Evolutionary conservation across 2,797 vertebrate species (phyloP).

Genomic region (Acipenser oxyrinchus): DNA sequence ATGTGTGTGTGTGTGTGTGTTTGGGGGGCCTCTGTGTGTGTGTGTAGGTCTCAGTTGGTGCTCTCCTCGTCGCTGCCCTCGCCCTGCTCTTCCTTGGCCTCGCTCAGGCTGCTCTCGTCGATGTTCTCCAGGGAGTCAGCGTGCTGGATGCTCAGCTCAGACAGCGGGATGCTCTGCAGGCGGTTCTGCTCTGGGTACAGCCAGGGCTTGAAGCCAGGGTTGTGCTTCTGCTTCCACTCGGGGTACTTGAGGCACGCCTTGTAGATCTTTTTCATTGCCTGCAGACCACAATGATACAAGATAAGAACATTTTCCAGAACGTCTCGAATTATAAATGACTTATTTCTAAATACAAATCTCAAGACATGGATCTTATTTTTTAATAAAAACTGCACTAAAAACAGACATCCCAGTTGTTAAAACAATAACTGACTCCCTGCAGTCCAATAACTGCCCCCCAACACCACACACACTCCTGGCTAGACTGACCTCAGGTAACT

Average conservation of each 20-base stretch:
- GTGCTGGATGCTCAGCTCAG: constrained; percentile 80
- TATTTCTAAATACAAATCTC: too few relatives aligned
- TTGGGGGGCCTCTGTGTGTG: background rate
- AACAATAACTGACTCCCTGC: too few relatives aligned
- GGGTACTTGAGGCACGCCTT: constrained; percentile 85
- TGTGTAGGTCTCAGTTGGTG: constrained; percentile 27
- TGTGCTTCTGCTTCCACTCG: constrained; percentile 86
- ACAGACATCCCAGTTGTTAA: too few relatives aligned
- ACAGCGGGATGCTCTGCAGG: constrained; percentile 68
- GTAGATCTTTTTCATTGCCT: constrained; percentile 94
- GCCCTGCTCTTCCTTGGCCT: constrained; percentile 65
- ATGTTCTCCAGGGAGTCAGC: constrained; percentile 93
- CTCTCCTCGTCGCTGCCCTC: constrained; percentile 64
- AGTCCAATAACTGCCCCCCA: too few relatives aligned
- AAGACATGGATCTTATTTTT: too few relatives aligned
- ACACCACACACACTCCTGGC: too few relatives aligned
- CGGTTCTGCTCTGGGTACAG: constrained; percentile 85
- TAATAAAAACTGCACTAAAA: too few relatives aligned
- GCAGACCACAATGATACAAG: background rate
- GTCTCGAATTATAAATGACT: too few relatives aligned
- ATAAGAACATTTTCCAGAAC: background rate
- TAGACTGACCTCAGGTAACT: too few relatives aligned
- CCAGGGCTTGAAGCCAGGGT: constrained; percentile 82
- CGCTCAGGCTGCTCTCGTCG: constrained; percentile 77
- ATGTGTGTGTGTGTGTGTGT: background rate